Conservation (phyloP, 2,797 vertebrate genomes). For the Chrosomus eos region DNA sequence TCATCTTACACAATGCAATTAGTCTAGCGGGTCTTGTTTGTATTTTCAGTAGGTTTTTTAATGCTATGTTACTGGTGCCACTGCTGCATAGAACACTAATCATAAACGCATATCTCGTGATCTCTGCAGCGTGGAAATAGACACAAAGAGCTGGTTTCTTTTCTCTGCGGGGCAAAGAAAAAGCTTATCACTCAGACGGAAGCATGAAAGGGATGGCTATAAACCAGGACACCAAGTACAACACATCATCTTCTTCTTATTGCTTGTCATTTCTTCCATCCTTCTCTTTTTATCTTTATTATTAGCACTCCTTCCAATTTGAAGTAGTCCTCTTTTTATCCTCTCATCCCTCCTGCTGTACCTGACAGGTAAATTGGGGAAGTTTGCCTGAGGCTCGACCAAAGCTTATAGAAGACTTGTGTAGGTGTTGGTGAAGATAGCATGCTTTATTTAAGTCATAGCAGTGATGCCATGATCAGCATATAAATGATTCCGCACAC, state of each 20-base stretch:
- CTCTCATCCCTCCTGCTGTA: constrained; percentile 34
- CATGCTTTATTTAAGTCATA: constrained; percentile 16
- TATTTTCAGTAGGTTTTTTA: constrained; percentile 16
- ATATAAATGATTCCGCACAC: background rate
- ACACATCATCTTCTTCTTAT: constrained; percentile 43
- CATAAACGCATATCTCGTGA: constrained; percentile 48
- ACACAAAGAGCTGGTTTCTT: constrained; percentile 46
- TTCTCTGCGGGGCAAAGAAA: constrained; percentile 42
- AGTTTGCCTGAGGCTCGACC: constrained; percentile 20
- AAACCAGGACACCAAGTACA: constrained; percentile 41
- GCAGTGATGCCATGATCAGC: constrained; percentile 6
- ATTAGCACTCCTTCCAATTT: constrained; percentile 49
- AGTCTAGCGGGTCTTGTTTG: constrained; percentile 10
- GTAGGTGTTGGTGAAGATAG: constrained; percentile 13
- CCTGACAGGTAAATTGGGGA: constrained; percentile 20
- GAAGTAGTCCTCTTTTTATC: constrained; percentile 46
- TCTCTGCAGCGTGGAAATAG: constrained; percentile 42
- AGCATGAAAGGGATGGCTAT: constrained; percentile 35
- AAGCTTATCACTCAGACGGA: constrained; percentile 38
- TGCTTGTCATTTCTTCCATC: constrained; percentile 41
- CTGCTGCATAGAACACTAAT: constrained; percentile 44
- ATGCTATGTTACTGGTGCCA: constrained; percentile 8
- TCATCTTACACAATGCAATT: constrained; percentile 28
- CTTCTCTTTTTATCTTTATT: constrained; percentile 44
- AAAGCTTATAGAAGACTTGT: constrained; percentile 28